Evolutionary conservation across 2,888 invertebrate genomes (phyloP), one percentile per base, ranked within the genome.

Genomic region (Petrophora chlorosata): DNA sequence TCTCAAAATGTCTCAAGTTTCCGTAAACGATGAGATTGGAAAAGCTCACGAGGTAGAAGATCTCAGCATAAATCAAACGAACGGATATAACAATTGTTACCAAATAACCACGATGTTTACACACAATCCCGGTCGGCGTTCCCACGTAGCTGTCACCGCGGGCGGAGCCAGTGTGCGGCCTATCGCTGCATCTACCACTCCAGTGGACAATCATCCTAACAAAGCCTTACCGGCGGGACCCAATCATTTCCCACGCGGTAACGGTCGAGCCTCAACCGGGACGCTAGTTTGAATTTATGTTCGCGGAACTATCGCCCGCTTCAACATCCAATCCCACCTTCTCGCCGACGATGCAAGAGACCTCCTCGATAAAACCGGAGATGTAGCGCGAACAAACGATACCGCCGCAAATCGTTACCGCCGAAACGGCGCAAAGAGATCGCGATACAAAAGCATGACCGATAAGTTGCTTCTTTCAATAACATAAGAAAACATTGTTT

Each of bases 231-330:
- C 81, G 81, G 46, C 71, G 71, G 74, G 82, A 75, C 80, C 83
- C 85, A 83, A 85, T 85, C 84, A 84, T 85, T 88, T 90, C 89
- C 89, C 89, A 90, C 89, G 89, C 82, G 83, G 80, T 90, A 90
- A 88, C 89, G 88, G 89, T 85, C 78, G 76, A 70, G 65, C 75
- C 78, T 78, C 79, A 79, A 79, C 77, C 73, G 73, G 73, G 79
- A 84, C 81, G 79, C 82, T 79, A 83, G 79, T 81, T 81, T 82
- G 81, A 80, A 85, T 80, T 82, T 79, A 83, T 81, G 79, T 78
- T 73, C 76, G 70, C 81, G 82, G 77, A 80, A 77, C 75, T 70
- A 73, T 74, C 71, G 73, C 69, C 61, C 59, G 56, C 56, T 56
- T 65, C 70, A 63, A 64, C 63, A 70, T 80, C 79, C 86, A 86